phyloP scores from a whole-genome alignment of 2,113 vertebrate species.

The Micronycteris hirsuta region DNA sequence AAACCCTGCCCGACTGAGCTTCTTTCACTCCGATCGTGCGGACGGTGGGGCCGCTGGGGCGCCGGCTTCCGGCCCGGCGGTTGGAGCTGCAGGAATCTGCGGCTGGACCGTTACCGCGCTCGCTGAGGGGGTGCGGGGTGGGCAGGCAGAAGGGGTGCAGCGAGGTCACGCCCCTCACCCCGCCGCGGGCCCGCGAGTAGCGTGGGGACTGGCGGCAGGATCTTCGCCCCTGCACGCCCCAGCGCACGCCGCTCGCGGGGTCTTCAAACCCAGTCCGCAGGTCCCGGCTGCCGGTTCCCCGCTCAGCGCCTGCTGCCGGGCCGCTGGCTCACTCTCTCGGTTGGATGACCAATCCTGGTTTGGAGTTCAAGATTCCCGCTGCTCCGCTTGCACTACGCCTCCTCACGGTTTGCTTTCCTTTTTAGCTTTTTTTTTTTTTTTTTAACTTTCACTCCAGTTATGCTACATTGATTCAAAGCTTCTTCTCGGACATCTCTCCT shows the following conservation, averaged over 20 bases:
- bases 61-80: not conserved
- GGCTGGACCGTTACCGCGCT: not conserved
- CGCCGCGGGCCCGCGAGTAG: not conserved
- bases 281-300: fast-evolving
- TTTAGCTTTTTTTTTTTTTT: too few relatives aligned
- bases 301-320: not conserved
- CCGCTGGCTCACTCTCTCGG: not conserved
- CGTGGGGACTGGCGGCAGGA: not conserved
- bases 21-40: not conserved
- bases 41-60: too few relatives aligned
- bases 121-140: not conserved
- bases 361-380: constrained; percentile 53
- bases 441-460: not conserved
- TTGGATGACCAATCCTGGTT: not conserved
- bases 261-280: not conserved
- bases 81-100: not conserved
- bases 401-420: not conserved
- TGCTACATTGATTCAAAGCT: not conserved
- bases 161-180: too few relatives aligned
- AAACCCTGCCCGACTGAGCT: not conserved
- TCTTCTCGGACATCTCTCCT: not conserved
- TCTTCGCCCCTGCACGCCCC: not conserved
- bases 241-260: not conserved
- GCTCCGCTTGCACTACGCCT: not conserved
- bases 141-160: too few relatives aligned